Evolutionary conservation across 2,113 vertebrate species (phyloP).

Genomic region (Taxidea taxus): DNA sequence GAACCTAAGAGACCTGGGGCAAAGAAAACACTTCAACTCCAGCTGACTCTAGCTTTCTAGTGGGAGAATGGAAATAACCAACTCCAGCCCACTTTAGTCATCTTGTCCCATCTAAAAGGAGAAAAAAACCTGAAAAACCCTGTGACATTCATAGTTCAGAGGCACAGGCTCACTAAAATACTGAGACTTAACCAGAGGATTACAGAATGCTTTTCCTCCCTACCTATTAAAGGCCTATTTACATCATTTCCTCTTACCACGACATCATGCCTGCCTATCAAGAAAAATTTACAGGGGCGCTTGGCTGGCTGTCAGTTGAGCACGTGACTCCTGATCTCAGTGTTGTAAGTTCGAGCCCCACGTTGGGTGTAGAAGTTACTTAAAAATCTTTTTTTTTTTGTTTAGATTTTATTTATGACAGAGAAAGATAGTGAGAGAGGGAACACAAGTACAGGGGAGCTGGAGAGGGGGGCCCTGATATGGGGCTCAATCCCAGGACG

Average conservation of each 20-base stretch:
- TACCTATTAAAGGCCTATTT: background rate
- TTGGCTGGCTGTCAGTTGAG: background rate
- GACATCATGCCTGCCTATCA: background rate
- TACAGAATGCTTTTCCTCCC: background rate
- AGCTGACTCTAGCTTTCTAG: background rate
- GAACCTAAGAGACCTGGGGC: background rate
- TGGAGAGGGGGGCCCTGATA: no score
- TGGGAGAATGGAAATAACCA: background rate
- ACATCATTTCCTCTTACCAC: background rate
- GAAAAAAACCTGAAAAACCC: background rate
- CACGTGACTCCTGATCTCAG: background rate
- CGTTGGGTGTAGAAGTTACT: background rate
- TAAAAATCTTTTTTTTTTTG: background rate
- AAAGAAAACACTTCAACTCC: background rate
- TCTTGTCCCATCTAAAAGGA: no score
- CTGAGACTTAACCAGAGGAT: background rate
- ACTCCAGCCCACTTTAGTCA: background rate
- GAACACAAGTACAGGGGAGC: no score
- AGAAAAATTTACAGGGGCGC: background rate
- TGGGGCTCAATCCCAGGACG: no score
- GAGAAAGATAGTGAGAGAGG: no score
- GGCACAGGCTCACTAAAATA: background rate
- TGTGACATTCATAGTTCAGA: background rate
- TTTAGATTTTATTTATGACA: no score
- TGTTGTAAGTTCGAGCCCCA: background rate